phyloP scores from a whole-genome alignment of 1,140 invertebrate genomes.

The Drosophila asahinai region DNA sequence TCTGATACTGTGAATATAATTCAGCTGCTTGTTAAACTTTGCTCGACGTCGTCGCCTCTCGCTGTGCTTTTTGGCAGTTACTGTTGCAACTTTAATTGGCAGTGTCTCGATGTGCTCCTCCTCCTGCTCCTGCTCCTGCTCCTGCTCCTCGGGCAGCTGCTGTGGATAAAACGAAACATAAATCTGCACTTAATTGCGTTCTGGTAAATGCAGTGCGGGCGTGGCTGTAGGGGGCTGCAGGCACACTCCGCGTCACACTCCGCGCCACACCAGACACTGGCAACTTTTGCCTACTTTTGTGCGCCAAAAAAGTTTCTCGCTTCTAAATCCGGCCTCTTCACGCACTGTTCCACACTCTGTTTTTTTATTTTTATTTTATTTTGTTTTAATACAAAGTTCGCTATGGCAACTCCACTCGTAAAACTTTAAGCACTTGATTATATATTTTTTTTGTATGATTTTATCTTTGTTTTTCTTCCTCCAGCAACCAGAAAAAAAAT shows the following conservation, averaged over 20 bases:
- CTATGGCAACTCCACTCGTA: background rate
- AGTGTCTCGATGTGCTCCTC: conserved; percentile 30
- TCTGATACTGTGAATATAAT: conserved; percentile 20
- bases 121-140: background rate
- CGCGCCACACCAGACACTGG: background rate
- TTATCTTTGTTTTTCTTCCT: background rate
- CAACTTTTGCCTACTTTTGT: conserved; percentile 23
- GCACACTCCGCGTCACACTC: background rate
- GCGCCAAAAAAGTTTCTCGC: conserved; percentile 26
- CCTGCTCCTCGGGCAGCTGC: conserved; percentile 3
- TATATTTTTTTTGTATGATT: background rate
- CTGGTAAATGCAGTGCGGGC: background rate
- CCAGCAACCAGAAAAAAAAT: conserved; percentile 16
- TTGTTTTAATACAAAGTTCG: background rate
- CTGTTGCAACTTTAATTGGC: conserved; percentile 49
- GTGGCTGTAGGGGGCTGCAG: conserved; percentile 5
- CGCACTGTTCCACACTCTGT: conserved; percentile 19
- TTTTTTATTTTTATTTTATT: background rate
- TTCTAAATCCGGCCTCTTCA: conserved; percentile 11
- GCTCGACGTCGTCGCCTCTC: too few species aligned
- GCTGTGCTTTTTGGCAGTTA: conserved; percentile 16
- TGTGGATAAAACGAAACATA: conserved; percentile 31
- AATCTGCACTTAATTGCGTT: conserved; percentile 51
- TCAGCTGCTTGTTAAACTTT: conserved; percentile 33
- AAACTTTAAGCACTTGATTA: conserved; percentile 13